These are phyloP conservation scores for Aegypius monachus DNA, from an alignment of 2,113 vertebrate species.

Conservation along the genomic window DNA sequence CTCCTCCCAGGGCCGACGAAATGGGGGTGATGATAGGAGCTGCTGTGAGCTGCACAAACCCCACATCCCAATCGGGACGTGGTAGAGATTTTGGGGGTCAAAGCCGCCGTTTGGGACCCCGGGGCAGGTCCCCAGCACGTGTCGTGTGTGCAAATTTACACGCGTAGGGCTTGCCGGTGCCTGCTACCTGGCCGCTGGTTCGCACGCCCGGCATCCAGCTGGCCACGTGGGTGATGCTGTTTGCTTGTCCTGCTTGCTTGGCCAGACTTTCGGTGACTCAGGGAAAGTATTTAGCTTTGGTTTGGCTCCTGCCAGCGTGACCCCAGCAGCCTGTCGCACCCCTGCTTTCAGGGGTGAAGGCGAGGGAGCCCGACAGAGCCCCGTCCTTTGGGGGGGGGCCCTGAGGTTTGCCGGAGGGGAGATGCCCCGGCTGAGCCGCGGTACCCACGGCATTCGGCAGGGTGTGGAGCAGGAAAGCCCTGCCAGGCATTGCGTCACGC, in stretches of 20 bases:
- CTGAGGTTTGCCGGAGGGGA: fast-evolving
- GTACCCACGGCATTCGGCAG: neutral
- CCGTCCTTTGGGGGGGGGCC: fast-evolving
- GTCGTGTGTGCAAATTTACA: fast-evolving
- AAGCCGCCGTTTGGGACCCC: fast-evolving
- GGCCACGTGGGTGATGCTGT: neutral
- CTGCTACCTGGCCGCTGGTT: neutral
- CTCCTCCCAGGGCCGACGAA: fast-evolving
- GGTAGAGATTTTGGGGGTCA: neutral
- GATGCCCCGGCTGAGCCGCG: fast-evolving
- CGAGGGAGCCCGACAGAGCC: neutral
- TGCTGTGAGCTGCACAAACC: neutral
- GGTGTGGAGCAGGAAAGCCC: neutral
- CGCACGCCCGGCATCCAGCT: fast-evolving
- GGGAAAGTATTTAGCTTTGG: neutral
- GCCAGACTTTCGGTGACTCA: neutral
- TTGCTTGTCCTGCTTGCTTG: neutral
- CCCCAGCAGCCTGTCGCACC: fast-evolving
- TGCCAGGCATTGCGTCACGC: neutral
- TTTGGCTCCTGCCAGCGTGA: neutral
- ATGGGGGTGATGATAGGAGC: fast-evolving
- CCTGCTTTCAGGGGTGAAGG: neutral
- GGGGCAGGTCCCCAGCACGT: neutral
- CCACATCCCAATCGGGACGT: fast-evolving
- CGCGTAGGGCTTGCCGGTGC: fast-evolving